These are phyloP conservation scores for Parnassius mnemosyne DNA, from an alignment of 2,888 invertebrate genomes.

Conservation along the genomic window DNA sequence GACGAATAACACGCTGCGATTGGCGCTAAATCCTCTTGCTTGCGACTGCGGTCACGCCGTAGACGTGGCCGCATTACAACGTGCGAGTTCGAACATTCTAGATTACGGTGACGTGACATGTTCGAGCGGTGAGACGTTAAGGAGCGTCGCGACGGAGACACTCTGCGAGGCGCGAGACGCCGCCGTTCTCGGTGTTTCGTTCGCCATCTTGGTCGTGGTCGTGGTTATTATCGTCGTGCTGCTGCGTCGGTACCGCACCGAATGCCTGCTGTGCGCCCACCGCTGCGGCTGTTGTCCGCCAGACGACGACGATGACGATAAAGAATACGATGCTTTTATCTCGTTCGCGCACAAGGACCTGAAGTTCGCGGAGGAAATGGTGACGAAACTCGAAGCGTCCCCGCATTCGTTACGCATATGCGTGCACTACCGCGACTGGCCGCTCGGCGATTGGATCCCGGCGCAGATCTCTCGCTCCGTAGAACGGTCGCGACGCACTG, in stretches of 20 bases:
- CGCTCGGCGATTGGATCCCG: constrained; percentile 71
- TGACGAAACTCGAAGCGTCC: constrained; percentile 81
- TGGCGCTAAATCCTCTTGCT: constrained; percentile 35
- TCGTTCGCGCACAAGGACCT: constrained; percentile 90
- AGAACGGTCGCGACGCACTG: constrained; percentile 81
- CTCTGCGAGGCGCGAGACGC: constrained; percentile 39
- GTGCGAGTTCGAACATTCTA: constrained; percentile 12
- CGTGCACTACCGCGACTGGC: constrained; percentile 64
- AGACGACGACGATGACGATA: constrained; percentile 35
- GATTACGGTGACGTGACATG: constrained; percentile 35
- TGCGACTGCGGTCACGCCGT: constrained; percentile 35
- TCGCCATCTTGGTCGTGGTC: constrained; percentile 11
- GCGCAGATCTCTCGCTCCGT: constrained; percentile 86
- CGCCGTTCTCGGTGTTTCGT: constrained; percentile 26
- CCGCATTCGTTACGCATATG: constrained; percentile 75
- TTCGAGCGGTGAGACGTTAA: constrained; percentile 24
- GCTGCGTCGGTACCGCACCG: constrained; percentile 32
- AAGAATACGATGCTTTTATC: constrained; percentile 88
- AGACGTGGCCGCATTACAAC: constrained; percentile 24
- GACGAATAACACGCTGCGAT: constrained; percentile 21
- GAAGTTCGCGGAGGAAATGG: constrained; percentile 82
- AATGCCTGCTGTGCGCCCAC: constrained; percentile 36
- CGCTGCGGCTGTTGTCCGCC: constrained; percentile 28
- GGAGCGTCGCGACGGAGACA: constrained; percentile 22
- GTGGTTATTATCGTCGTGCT: constrained; percentile 6